Conservation (phyloP, 2,888 invertebrate genomes). For the Apamea sordens region DNA sequence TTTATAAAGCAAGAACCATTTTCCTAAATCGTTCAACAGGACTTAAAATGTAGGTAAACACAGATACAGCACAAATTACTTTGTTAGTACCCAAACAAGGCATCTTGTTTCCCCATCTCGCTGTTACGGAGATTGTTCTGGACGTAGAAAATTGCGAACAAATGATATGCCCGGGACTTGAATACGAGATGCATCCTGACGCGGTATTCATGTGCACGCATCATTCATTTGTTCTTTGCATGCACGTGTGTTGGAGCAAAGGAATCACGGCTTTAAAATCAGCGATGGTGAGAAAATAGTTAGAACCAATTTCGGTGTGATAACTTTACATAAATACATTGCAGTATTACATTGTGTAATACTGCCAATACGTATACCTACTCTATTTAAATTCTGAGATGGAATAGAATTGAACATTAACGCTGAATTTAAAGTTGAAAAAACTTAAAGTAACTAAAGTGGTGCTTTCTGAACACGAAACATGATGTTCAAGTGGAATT, state of each 20-base stretch:
- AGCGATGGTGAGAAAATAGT: slow-evolving; percentile 21
- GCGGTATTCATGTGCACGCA: slow-evolving; percentile 55
- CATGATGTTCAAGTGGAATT: slow-evolving; percentile 30
- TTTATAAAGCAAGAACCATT: no score
- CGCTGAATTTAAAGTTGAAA: background rate
- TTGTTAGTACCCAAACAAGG: slow-evolving; percentile 48
- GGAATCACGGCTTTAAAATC: slow-evolving; percentile 29
- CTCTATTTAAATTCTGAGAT: background rate
- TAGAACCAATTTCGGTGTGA: background rate
- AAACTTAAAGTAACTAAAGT: slow-evolving; percentile 1
- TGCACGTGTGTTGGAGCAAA: slow-evolving; percentile 23
- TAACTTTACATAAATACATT: background rate
- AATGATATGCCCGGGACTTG: slow-evolving; percentile 53
- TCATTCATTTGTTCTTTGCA: slow-evolving; percentile 55
- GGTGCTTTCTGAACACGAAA: background rate
- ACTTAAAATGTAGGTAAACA: slow-evolving; percentile 7
- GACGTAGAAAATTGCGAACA: slow-evolving; percentile 62
- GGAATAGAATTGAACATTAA: background rate
- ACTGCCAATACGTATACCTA: no score
- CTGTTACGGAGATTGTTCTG: slow-evolving; percentile 52
- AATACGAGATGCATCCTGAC: slow-evolving; percentile 50
- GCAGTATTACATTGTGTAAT: background rate
- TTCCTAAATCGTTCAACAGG: slow-evolving; percentile 10
- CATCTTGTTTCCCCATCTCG: slow-evolving; percentile 42
- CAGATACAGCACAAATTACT: slow-evolving; percentile 37